Base-by-base conservation (phyloP, 2,888 invertebrate genomes). In the Athetis lepigone region DNA sequence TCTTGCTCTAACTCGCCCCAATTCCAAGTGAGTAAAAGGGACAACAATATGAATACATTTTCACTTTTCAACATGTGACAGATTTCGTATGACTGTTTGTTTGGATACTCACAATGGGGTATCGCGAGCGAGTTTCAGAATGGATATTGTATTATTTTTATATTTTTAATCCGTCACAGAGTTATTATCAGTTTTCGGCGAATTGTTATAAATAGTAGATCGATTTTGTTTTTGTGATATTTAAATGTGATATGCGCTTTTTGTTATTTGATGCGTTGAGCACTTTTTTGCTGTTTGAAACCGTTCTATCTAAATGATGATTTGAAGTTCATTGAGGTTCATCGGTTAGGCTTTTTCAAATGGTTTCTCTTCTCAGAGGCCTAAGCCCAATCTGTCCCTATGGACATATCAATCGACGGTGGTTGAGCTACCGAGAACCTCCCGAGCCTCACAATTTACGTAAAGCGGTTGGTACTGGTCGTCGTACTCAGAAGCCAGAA, bases 11-110 rank as follows among this genome's bases (percentile, higher is more conserved):
- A 76, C 88, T 51, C 70, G 61, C 66, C 68, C 64, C 71, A 69
- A 60, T 62, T 40, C 57, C 47, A 59, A 36, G 57, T 46, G 74
- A 52, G 57, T 62, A 86, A 92, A 76, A 73, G 92, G 85, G 93
- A 91, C 85, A 77, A 88, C 79, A 80, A 83, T 80, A 78, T 72
- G 88, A 90, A 90, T 93, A 90, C 92, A 90, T 92, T 93, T 91
- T 92, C 91, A 90, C 91, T 93, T 91, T 91, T 91, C 90, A 90
- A 92, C 91, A 93, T 93, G 92, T 93, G 93, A 94, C 94, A 94
- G 93, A 91, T 92, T 90, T 91, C 88, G 87, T 92, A 90, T 92
- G 92, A 91, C 91, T 92, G 91, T 93, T 92, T 94, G 94, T 94
- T 93, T 93, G 92, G 85, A 84, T 89, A 86, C 85, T 68, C 77